Conservation (phyloP, 2,888 invertebrate genomes). For the Pilophorus perplexus region DNA sequence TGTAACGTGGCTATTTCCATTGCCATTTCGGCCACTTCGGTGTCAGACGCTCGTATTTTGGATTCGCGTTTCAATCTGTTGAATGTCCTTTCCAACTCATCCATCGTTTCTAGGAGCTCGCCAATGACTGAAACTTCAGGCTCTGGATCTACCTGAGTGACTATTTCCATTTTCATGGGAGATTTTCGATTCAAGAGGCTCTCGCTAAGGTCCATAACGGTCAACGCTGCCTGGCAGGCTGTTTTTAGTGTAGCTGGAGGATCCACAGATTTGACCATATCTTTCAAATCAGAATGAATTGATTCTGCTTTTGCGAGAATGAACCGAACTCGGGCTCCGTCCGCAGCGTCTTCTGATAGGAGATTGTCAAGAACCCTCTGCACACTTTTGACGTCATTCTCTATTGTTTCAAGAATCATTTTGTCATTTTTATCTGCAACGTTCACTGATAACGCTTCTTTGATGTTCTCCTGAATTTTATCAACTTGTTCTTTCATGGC, state of each 20-base stretch:
- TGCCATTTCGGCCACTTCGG: slow-evolving; percentile 26
- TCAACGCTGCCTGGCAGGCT: slow-evolving; percentile 40
- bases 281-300: slow-evolving; percentile 42
- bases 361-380: slow-evolving; percentile 41
- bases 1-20: slow-evolving; percentile 33
- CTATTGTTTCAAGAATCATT: slow-evolving; percentile 42
- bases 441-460: slow-evolving; percentile 24
- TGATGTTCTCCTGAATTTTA: slow-evolving; percentile 40
- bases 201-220: slow-evolving; percentile 20
- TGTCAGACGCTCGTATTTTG: slow-evolving; percentile 12
- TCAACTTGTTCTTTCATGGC: slow-evolving; percentile 43
- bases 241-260: slow-evolving; percentile 25
- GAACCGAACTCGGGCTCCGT: slow-evolving; percentile 40
- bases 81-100: slow-evolving; percentile 35
- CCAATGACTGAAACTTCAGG: slow-evolving; percentile 35
- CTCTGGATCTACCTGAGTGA: slow-evolving; percentile 21
- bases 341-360: slow-evolving; percentile 33
- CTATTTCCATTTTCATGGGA: slow-evolving; percentile 19
- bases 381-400: slow-evolving; percentile 43
- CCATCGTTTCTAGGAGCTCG: slow-evolving; percentile 27
- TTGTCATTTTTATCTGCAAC: slow-evolving; percentile 39
- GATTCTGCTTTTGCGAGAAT: slow-evolving; percentile 43
- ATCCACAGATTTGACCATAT: slow-evolving; percentile 12
- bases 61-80: slow-evolving; percentile 25
- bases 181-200: slow-evolving; percentile 32